Base-by-base conservation (phyloP, 2,797 vertebrate species). In the Thunnus albacares region DNA sequence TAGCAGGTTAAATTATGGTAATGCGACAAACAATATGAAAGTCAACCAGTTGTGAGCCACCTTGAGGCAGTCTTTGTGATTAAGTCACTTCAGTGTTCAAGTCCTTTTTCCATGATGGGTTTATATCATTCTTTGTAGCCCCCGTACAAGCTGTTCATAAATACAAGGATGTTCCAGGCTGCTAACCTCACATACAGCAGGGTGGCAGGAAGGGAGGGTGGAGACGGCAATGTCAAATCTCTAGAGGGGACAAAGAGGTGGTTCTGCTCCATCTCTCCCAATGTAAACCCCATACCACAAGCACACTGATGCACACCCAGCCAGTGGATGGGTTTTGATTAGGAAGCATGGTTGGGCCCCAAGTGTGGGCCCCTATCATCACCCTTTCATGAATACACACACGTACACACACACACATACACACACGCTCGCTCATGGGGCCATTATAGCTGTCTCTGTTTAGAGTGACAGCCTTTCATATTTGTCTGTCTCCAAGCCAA, bases 401-500 rank as follows among this genome's bases (percentile, higher is more conserved):
- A 84, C 73, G 49, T 43, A 64, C 45, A 73, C 56, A 63, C 24
- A 68, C 52, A 76, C 58, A 77, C 43, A 72, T 43, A 22, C 76
- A 84, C 67, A 87, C 83, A 82, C 65, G 84, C 38, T 82, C 65
- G 82, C 87, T 69, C 86, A 79, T 22, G 15, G 83, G 68, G 82
- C 93, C 90, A 93, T 94, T 94, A 92, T 85, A 87, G 82, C 91
- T 83, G 84, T 93, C 93, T 92, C 82, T 67, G 84, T 76, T 89
- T 88, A 84, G 80, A 90, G 85, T 95, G 94, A 95, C 89, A 86
- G 87, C 92, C 90, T 92, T 94, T 94, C 92, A 94, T 92, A 94
- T 92, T 80, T 82, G 83, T 89, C 93, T 86, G 90, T 94, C 90
- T 92, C 78, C 7, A 82, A 89, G 91, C 90, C 90, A 90, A 92